These are phyloP conservation scores for Leptura quadrifasciata DNA, from an alignment of 2,888 invertebrate species.

Conservation along the genomic window DNA sequence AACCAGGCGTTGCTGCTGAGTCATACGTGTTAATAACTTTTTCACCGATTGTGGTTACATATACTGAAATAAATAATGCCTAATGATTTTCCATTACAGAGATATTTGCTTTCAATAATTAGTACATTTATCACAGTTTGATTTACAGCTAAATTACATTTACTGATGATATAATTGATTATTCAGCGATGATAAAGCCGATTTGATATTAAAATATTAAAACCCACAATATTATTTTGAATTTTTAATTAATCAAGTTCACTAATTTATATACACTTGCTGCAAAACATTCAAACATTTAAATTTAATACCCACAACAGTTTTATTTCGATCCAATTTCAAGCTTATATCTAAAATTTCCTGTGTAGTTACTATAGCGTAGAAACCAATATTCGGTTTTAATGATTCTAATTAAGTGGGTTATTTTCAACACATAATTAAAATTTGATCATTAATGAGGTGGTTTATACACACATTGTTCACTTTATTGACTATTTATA, in stretches of 20 bases:
- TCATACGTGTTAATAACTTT: background rate
- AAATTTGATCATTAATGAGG: slow-evolving; percentile 7
- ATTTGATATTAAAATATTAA: no score
- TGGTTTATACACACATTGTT: background rate
- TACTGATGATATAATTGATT: background rate
- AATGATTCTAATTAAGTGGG: slow-evolving; percentile 1
- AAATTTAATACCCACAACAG: background rate
- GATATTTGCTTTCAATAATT: background rate
- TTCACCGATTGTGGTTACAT: background rate
- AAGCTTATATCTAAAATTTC: background rate
- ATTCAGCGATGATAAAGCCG: background rate
- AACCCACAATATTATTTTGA: background rate
- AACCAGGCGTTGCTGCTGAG: background rate
- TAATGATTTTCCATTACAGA: background rate
- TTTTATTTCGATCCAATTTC: background rate
- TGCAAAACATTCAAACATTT: background rate
- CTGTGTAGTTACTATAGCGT: background rate
- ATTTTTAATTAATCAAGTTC: background rate
- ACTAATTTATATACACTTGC: background rate
- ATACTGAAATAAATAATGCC: background rate
- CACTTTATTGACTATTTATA: background rate
- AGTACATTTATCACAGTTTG: background rate
- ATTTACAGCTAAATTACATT: background rate
- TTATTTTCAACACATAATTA: slow-evolving; percentile 7
- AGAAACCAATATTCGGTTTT: background rate